Evolutionary conservation across 2,113 vertebrate species (phyloP).

Genomic region (Candoia aspera): DNA sequence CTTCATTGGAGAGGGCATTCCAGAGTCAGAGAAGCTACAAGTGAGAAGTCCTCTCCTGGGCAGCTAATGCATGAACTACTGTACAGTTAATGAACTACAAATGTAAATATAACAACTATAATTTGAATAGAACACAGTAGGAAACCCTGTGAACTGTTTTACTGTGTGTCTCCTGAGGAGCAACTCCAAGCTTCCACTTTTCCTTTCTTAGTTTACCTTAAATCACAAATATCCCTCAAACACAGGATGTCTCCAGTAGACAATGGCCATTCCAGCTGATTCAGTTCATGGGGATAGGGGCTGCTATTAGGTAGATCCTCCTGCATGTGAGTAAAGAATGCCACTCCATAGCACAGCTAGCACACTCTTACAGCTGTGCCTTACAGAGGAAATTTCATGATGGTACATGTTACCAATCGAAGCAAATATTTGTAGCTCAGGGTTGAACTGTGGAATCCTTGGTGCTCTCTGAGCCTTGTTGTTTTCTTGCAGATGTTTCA

Average conservation of each 20-base stretch:
- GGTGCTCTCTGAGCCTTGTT: no score
- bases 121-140: not conserved
- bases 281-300: not conserved
- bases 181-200: not conserved
- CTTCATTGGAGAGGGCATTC: not conserved
- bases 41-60: not conserved
- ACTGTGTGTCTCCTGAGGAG: not conserved
- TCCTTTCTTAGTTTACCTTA: not conserved
- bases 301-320: not conserved
- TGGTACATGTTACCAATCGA: no score
- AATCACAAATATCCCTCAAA: not conserved
- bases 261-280: not conserved
- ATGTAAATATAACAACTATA: not conserved
- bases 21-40: not conserved
- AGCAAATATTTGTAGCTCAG: no score
- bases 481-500: no score
- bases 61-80: not conserved
- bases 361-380: not conserved
- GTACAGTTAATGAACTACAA: not conserved
- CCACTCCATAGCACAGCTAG: not conserved
- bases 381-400: not conserved
- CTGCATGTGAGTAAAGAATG: not conserved
- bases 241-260: not conserved
- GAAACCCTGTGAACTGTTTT: not conserved
- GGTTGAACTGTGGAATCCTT: no score